phyloP scores from a whole-genome alignment of 2,797 vertebrate genomes.

The Columba guinea region DNA sequence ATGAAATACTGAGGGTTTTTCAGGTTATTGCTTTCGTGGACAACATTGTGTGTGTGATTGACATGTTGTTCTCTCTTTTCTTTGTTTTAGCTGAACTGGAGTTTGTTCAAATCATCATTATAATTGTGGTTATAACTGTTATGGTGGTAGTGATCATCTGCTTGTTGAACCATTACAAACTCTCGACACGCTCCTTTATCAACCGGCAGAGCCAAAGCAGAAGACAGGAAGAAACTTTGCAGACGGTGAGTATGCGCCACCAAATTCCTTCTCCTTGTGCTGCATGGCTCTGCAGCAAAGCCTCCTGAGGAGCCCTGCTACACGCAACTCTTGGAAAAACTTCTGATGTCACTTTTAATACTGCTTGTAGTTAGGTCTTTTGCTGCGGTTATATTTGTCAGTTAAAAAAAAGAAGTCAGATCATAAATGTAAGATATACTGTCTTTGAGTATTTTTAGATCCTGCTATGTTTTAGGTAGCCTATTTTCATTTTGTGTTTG shows the following conservation, averaged over 20 bases:
- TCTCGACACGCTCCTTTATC: slow-evolving; percentile 91
- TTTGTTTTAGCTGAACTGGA: slow-evolving; percentile 84
- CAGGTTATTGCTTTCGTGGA: neutral
- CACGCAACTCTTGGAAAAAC: neutral
- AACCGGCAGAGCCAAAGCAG: slow-evolving; percentile 88
- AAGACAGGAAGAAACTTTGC: slow-evolving; percentile 86
- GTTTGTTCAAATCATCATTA: slow-evolving; percentile 93
- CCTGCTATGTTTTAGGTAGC: neutral
- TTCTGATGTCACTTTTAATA: neutral
- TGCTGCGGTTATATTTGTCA: neutral
- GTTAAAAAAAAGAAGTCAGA: neutral
- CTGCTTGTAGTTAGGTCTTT: neutral
- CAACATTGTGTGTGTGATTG: neutral
- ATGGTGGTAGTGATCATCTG: slow-evolving; percentile 95
- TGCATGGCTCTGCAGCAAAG: neutral
- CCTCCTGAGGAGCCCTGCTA: neutral
- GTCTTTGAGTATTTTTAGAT: neutral
- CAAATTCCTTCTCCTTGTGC: neutral
- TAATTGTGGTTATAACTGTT: slow-evolving; percentile 93
- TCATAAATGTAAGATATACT: neutral
- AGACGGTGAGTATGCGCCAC: slow-evolving; percentile 82
- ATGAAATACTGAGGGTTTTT: neutral
- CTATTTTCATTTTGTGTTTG: neutral
- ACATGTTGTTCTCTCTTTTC: neutral
- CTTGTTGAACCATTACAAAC: slow-evolving; percentile 93